These are phyloP conservation scores for Nomada fucata DNA, from an alignment of 2,888 invertebrate species.

Conservation along the genomic window DNA sequence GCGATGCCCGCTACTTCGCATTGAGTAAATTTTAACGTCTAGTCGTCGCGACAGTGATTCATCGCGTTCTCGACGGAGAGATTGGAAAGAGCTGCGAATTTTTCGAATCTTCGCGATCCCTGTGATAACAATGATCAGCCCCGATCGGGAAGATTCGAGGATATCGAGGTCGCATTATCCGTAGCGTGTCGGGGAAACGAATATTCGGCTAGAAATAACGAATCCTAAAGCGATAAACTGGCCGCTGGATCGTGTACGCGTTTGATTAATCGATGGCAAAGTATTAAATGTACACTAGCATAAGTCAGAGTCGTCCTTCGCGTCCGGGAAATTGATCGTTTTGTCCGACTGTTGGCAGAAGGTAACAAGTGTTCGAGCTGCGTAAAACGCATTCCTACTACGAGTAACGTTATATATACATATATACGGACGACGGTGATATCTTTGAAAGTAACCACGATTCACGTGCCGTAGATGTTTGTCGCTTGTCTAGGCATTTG, in stretches of 20 bases:
- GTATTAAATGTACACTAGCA: constrained; percentile 32
- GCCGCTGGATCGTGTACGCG: constrained; percentile 24
- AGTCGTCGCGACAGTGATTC: not conserved
- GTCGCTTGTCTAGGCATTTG: constrained; percentile 68
- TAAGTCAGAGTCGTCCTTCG: constrained; percentile 52
- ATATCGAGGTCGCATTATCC: constrained; percentile 39
- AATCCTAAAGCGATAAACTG: constrained; percentile 15
- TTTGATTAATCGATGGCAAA: constrained; percentile 49
- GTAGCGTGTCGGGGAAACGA: constrained; percentile 41
- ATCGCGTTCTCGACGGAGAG: constrained; percentile 6
- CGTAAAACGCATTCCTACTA: constrained; percentile 32
- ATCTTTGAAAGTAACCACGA: constrained; percentile 20
- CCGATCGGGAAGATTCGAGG: constrained; percentile 28
- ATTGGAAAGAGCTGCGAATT: constrained; percentile 11
- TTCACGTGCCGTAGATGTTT: constrained; percentile 53
- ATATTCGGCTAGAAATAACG: constrained; percentile 48
- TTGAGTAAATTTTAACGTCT: constrained; percentile 9
- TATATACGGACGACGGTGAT: not conserved
- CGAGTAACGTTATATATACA: not conserved
- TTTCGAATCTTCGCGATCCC: constrained; percentile 11
- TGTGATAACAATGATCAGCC: too few species aligned
- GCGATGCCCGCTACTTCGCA: constrained; percentile 20
- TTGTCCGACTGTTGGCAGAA: constrained; percentile 48
- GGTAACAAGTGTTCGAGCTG: constrained; percentile 58
- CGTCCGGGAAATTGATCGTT: constrained; percentile 61